These are phyloP conservation scores for Diorhabda elongata DNA, from an alignment of 1,140 invertebrate species.

Conservation along the genomic window DNA sequence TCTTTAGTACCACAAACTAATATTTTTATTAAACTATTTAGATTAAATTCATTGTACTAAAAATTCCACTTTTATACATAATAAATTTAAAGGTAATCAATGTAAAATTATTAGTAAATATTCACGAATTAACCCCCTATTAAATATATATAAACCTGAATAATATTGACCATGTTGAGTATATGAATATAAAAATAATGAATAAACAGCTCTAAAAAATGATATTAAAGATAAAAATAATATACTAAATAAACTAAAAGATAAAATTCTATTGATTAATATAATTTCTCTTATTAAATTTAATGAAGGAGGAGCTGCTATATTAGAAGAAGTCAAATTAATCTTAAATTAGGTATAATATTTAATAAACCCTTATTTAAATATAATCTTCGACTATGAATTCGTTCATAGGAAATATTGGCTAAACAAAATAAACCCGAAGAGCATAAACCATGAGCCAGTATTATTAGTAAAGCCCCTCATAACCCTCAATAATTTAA, in stretches of 20 bases:
- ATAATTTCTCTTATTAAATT: constrained; percentile 56
- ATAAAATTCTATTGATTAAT: constrained; percentile 55
- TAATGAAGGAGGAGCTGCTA: constrained; percentile 48
- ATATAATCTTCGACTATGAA: constrained; percentile 47
- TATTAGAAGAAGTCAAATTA: constrained; percentile 60
- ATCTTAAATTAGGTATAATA: constrained; percentile 50
- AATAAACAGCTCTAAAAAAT: constrained; percentile 50
- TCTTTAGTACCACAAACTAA: constrained; percentile 42
- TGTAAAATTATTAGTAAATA: constrained; percentile 58
- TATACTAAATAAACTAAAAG: constrained; percentile 48
- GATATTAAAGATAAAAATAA: constrained; percentile 51
- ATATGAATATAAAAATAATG: constrained; percentile 54
- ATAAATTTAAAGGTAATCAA: constrained; percentile 38
- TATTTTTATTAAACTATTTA: constrained; percentile 60
- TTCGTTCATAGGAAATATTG: constrained; percentile 60
- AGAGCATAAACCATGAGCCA: constrained; percentile 61
- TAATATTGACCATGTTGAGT: constrained; percentile 53
- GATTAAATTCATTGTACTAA: constrained; percentile 46
- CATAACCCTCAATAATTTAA: constrained; percentile 48
- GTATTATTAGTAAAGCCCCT: constrained; percentile 56
- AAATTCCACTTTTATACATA: constrained; percentile 52
- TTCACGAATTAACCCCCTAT: constrained; percentile 48
- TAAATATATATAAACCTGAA: constrained; percentile 47
- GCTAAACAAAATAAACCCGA: constrained; percentile 66
- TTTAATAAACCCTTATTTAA: constrained; percentile 51